Base-by-base conservation (phyloP, 2,888 invertebrate genomes). In the Luffia ferchaultella region DNA sequence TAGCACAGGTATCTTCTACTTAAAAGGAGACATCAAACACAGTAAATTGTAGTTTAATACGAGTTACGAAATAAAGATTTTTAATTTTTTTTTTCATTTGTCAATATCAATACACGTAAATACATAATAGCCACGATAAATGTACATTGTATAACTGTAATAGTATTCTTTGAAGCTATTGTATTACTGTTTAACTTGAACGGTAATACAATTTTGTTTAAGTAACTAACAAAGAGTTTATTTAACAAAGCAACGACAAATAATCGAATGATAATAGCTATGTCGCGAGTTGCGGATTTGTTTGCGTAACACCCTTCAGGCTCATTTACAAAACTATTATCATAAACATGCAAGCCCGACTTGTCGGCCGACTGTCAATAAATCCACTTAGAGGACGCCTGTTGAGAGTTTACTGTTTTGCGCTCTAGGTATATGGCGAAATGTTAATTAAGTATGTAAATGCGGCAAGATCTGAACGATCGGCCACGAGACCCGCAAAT, bases 361-460 rank as follows among this genome's bases (percentile, higher is more conserved):
- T 65, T 70, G 62, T 64, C 67, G 57, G 61, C 53, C 62, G 59
- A 55, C 55, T 60, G 63, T 58, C 64, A 68, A 69, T 70, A 68
- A 68, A 68, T 68, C 64, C 60, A 69, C 62, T 70, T 68, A 67
- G 60, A 64, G 62, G 58, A 60, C 57, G 58, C 60, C 56, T 60
- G 67, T 60, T 61, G n/a, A 60, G 59, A 59, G 55, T 49, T 44
- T 50, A 53, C 55, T 63, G 59, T 65, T 65, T 63, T 59, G 58
- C 58, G 53, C 55, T 55, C 57, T 46, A 51, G 60, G 59, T 68
- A 60, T 63, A 64, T 64, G 58, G 62, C 60, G 60, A 63, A 70
- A 70, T 60, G 65, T 67, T 74, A 71, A 69, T 73, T 68, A 68
- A 65, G 63, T 69, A 75, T 74, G 73, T 67, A 71, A 73, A 72